Evolutionary conservation across 2,113 vertebrate species (phyloP), one percentile per base, ranked within the genome.

Genomic region (Eublepharis macularius): DNA sequence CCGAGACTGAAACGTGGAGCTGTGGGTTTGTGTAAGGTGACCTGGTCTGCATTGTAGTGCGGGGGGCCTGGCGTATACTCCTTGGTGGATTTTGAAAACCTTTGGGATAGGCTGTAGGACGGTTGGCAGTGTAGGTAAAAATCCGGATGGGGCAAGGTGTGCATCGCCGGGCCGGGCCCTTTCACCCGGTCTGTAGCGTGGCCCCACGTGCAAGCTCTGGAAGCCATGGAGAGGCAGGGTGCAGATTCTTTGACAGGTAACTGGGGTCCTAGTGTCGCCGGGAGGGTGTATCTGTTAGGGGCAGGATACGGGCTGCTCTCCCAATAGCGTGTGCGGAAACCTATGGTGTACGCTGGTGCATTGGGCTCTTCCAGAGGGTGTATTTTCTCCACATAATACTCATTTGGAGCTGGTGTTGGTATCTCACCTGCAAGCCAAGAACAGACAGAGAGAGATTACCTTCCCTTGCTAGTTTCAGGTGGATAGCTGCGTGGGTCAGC

Each of bases 121-220:
- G 95, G 95, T 17, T 92, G 89, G 32, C 88, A 83, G 41, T 85
- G 69, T 88, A 91, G 81, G 76, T 93, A 95, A 65, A 90, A 21
- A 0, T 92, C 90, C 0, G 90, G 93, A 68, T 94, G 90, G 0
- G 95, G 95, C 34, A 73, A 63, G 41, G 63, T 0, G 0, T 92
- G 36, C 12, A 0, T 1, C 1, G 94, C 93, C 0, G 95, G 95
- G 8, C 94, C 93, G 0, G 94, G 94, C 29, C 92, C 92, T 29
- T 70, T 84, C 0, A 88, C 66, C 54, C 85, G 14, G 1, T 92
- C 39, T 73, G 90, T 87, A 39, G 69, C 76, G 21, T 93, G 88
- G 83, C 91, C 84, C 92, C 93, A 91, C 21, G 66, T 86, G 24
- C 90, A 90, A 11, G 73, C 60, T 0, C 0, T 5, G 12, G 78